These are phyloP conservation scores for Scaptomyza reducta DNA, from an alignment of 2,888 invertebrate genomes.

Conservation along the genomic window DNA sequence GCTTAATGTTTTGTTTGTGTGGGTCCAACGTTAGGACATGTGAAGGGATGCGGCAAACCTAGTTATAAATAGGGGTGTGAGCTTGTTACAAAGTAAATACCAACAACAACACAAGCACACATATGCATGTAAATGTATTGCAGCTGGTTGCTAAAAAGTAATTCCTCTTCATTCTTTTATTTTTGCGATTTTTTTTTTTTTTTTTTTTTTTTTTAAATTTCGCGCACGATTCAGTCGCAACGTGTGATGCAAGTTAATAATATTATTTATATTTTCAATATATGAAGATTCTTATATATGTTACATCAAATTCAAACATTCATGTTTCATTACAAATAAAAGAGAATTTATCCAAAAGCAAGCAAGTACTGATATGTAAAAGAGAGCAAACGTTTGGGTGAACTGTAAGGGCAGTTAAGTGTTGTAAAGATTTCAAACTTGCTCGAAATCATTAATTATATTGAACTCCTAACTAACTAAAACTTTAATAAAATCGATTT, in stretches of 20 bases:
- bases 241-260: neutral
- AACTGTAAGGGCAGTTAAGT: too few relatives aligned
- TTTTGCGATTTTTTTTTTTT: neutral
- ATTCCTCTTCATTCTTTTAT: neutral
- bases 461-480: too few relatives aligned
- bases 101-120: neutral
- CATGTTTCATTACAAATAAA: too few relatives aligned
- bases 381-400: too few relatives aligned
- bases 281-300: too few relatives aligned
- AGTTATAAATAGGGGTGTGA: neutral
- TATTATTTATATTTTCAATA: neutral
- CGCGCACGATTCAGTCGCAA: neutral
- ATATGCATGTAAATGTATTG: neutral
- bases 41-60: neutral
- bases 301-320: too few relatives aligned
- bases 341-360: too few relatives aligned
- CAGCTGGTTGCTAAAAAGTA: neutral
- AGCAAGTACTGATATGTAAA: too few relatives aligned
- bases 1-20: slow-evolving; percentile 37
- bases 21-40: slow-evolving; percentile 10
- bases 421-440: too few relatives aligned
- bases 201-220: neutral
- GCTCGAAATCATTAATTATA: neutral
- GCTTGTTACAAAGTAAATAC: neutral
- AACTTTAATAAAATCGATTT: too few relatives aligned